Evolutionary conservation across 2,113 vertebrate genomes (phyloP).

Genomic region (Anhinga anhinga): DNA sequence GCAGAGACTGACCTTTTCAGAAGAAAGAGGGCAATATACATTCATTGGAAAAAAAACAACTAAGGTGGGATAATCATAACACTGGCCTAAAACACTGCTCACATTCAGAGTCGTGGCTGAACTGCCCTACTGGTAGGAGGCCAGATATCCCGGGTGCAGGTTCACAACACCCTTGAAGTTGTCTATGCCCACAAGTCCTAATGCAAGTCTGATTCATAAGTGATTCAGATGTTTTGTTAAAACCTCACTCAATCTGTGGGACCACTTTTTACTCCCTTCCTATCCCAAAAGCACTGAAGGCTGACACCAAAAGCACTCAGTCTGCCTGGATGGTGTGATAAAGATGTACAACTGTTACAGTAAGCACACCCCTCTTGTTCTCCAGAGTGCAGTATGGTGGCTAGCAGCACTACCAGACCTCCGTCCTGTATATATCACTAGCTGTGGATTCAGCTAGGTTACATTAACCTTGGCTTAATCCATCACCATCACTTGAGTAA

Average conservation of each 20-base stretch:
- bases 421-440: not conserved
- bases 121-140: not conserved
- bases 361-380: not conserved
- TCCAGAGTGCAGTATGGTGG: not conserved
- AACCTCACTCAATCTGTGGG: not conserved
- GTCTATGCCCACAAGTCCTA: fast-evolving
- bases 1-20: not conserved
- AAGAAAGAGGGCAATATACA: not conserved
- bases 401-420: not conserved
- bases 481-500: not conserved
- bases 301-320: not conserved
- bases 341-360: fast-evolving
- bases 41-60: not conserved
- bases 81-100: not conserved
- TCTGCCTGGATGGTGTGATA: not conserved
- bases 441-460: not conserved
- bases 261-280: not conserved
- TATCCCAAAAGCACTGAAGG: not conserved
- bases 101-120: not conserved
- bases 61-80: not conserved
- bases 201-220: not conserved
- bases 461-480: not conserved
- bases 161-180: not conserved
- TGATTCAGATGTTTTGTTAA: not conserved
- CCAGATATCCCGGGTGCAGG: not conserved